Conservation (phyloP, 2,888 invertebrate species). For the Troglohyphantes excavatus region DNA sequence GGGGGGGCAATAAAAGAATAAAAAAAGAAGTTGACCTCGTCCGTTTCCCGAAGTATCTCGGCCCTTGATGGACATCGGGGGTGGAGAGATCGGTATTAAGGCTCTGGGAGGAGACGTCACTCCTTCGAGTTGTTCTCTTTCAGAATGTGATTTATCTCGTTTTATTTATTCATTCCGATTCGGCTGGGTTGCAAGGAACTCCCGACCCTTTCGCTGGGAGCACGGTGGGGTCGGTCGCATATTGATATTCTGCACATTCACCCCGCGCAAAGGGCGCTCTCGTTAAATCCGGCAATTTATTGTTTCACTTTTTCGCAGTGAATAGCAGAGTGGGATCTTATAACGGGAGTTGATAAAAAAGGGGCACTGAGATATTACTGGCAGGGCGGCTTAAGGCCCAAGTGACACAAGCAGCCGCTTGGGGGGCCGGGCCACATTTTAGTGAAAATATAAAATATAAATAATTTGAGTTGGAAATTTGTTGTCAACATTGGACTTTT, state of each 20-base stretch:
- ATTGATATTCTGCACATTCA: not conserved
- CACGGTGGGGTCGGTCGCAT: slow-evolving; percentile 11
- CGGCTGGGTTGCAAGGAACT: not conserved
- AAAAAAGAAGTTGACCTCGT: slow-evolving; percentile 17
- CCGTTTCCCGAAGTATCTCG: slow-evolving; percentile 4
- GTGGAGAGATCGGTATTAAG: slow-evolving; percentile 30
- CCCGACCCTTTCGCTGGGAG: not conserved
- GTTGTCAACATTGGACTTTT: too few species aligned
- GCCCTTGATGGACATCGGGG: slow-evolving; percentile 50
- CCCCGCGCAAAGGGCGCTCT: too few species aligned
- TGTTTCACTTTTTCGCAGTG: too few species aligned
- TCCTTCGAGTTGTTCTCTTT: slow-evolving; percentile 35
- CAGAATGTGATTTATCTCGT: not conserved
- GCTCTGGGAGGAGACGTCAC: slow-evolving; percentile 58
- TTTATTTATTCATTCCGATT: not conserved
- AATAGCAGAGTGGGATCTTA: too few species aligned
- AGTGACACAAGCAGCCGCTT: too few species aligned
- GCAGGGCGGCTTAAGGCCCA: too few species aligned
- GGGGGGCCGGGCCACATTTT: too few species aligned
- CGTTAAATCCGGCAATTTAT: too few species aligned
- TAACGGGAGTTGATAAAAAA: too few species aligned
- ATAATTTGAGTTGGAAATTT: too few species aligned
- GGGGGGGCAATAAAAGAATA: not conserved
- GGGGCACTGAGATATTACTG: too few species aligned
- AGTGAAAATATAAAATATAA: too few species aligned